phyloP scores from a whole-genome alignment of 2,888 invertebrate genomes.

The Synanthedon andrenaeformis region DNA sequence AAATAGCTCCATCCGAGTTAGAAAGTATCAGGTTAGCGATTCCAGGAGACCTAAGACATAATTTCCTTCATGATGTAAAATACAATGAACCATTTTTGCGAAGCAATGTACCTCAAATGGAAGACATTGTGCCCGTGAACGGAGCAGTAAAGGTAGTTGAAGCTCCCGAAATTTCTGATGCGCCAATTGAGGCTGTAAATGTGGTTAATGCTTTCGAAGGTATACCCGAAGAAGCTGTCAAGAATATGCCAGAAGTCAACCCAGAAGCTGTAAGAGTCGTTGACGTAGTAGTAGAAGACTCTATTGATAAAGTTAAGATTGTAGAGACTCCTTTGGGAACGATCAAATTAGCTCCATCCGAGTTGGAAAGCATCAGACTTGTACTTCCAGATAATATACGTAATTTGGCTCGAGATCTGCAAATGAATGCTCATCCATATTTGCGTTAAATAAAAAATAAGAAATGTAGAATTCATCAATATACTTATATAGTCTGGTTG shows the following conservation, averaged over 20 bases:
- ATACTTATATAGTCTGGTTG: too few species aligned
- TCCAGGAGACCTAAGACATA: neutral
- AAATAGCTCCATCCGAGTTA: neutral
- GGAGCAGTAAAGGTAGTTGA: conserved; percentile 5
- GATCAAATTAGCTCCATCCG: neutral
- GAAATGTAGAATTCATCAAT: too few species aligned
- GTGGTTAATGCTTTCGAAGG: conserved; percentile 7
- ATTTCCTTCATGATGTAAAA: neutral
- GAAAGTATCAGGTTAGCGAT: neutral
- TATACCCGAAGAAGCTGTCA: neutral
- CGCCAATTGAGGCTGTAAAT: conserved; percentile 3
- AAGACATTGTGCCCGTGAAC: neutral
- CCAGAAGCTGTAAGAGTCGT: conserved; percentile 8
- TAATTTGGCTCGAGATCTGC: neutral
- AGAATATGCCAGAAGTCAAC: conserved; percentile 1
- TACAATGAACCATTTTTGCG: neutral
- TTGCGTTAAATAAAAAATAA: neutral
- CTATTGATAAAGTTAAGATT: conserved; percentile 2
- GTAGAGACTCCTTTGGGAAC: conserved; percentile 1
- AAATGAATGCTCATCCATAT: neutral
- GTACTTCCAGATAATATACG: neutral
- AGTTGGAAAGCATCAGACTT: neutral
- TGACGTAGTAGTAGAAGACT: conserved; percentile 3
- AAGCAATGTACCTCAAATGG: too few species aligned
- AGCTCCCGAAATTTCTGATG: conserved; percentile 1